Evolutionary conservation across 2,888 invertebrate species (phyloP), one percentile per base, ranked within the genome.

Genomic region (Ormyrus thymus): DNA sequence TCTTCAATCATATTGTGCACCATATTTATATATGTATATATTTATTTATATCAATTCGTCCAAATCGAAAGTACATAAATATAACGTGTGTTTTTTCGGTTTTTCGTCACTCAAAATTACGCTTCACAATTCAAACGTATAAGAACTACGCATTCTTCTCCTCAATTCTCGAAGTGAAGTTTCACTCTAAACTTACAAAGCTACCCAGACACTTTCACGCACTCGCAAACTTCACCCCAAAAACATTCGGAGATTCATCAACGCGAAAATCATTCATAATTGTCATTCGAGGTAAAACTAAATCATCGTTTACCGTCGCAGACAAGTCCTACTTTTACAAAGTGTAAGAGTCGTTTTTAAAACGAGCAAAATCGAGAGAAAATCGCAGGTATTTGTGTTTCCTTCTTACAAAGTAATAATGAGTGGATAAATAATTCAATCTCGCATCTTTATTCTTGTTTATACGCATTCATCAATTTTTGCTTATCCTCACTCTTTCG

Each of bases 11-110:
- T 76, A 71, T 73, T 29, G 55, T 69, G 64, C 69, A 72, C 62
- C 58, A 72, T 78, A 78, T 81, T 76, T 81, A 81, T 78, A 78
- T 68, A 71, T 71, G 74, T 70, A 74, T 76, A 76, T 77, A 66
- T 29, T 29, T 78, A 75, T 80, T 68, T 78, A 51, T 74, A 80
- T 77, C 61, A 65, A 73, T 78, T 75, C 56, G 73, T 76, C 61
- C 59, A 55, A 70, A 74, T 55, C 7, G 59, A 75, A 71, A 72
- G 9, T 69, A 62, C 69, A 73, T 64, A 68, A 77, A 74, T 65
- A 73, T 48, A 75, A 51, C 51, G 50, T 29, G 69, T 51, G 48
- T 68, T 45, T 69, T 69, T 73, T 76, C 29, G 29, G 29, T 66
- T 74, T 72, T 64, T 48, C 46, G 48, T 51, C 68, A 51, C 62